Base-by-base conservation (phyloP, 2,797 vertebrate species). In the Sparus aurata region DNA sequence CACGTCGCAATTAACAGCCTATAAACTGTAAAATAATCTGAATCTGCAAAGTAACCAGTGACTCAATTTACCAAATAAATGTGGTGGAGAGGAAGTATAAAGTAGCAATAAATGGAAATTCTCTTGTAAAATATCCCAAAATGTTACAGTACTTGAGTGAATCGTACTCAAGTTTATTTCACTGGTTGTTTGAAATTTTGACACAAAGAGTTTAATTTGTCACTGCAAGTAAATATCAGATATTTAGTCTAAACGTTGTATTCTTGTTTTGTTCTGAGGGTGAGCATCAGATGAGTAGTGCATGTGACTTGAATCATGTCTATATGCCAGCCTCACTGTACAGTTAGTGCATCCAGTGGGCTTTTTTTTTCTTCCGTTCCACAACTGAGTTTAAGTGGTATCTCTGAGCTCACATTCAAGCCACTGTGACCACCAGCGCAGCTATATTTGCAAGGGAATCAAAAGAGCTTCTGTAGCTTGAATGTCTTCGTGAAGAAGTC, bases 371-470 rank as follows among this genome's bases (percentile, higher is more conserved):
- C n/a, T n/a, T 57, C 57, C 34, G 27, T 62, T 85, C 79, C 75
- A 60, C 75, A 82, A 73, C 76, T 73, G 63, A 88, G 63, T 84
- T 82, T 77, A 72, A 89, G 63, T 80, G 55, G 77, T 80, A 77
- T 85, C 72, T 82, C 77, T 74, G 43, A 65, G 76, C 81, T 86
- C 72, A 59, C 77, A 80, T 87, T 65, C 66, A 83, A 69, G 59
- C 81, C 82, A 57, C 89, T 80, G 71, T 87, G 79, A 90, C 81
- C 85, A 88, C 72, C 68, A 79, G 81, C 38, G 30, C 74, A 69
- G 80, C 87, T 91, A 85, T 88, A 83, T 93, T 93, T 93, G 66
- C 85, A 65, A 64, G 50, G 49, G 80, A 89, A 85, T 91, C 80
- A 91, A 90, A 91, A 84, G 78, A 71, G 50, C 79, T 70, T 77